Conservation (phyloP, 2,797 vertebrate genomes). For the Sebastes taczanowskii region DNA sequence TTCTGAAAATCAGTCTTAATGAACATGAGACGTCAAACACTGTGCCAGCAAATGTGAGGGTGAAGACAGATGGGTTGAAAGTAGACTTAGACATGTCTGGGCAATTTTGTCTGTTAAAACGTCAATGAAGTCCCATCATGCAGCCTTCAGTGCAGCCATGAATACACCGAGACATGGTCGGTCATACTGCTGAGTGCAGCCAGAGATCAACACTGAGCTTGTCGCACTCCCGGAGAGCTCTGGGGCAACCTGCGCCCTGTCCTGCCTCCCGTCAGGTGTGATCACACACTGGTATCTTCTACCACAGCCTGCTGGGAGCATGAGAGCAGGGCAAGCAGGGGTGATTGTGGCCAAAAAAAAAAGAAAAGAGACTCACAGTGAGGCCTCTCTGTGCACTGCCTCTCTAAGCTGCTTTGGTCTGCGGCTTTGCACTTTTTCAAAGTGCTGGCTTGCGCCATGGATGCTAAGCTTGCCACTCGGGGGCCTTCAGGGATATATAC, state of each 20-base stretch:
- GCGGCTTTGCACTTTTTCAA: slow-evolving; percentile 77
- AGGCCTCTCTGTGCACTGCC: slow-evolving; percentile 56
- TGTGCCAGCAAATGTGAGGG: not conserved
- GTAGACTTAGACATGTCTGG: slow-evolving; percentile 1
- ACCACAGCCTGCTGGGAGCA: slow-evolving; percentile 59
- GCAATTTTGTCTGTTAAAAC: slow-evolving; percentile 14
- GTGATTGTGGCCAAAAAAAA: slow-evolving; percentile 35
- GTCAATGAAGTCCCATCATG: not conserved
- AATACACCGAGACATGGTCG: not conserved
- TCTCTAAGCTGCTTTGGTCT: slow-evolving; percentile 77
- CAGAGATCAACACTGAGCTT: slow-evolving; percentile 55
- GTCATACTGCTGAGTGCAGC: slow-evolving; percentile 15
- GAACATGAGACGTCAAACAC: slow-evolving; percentile 1
- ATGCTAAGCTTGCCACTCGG: slow-evolving; percentile 63
- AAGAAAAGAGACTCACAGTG: slow-evolving; percentile 37
- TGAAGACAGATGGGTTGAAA: not conserved
- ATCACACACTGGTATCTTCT: slow-evolving; percentile 63
- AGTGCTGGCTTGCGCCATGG: slow-evolving; percentile 64
- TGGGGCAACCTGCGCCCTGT: slow-evolving; percentile 22
- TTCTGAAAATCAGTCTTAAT: slow-evolving; percentile 22
- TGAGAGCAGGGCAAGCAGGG: slow-evolving; percentile 37
- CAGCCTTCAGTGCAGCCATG: not conserved
- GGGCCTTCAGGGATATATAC: slow-evolving; percentile 52
- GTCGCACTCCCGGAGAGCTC: slow-evolving; percentile 42
- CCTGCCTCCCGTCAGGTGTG: slow-evolving; percentile 56